Base-by-base conservation (phyloP, 2,888 invertebrate genomes). In the Chrysolina americana region DNA sequence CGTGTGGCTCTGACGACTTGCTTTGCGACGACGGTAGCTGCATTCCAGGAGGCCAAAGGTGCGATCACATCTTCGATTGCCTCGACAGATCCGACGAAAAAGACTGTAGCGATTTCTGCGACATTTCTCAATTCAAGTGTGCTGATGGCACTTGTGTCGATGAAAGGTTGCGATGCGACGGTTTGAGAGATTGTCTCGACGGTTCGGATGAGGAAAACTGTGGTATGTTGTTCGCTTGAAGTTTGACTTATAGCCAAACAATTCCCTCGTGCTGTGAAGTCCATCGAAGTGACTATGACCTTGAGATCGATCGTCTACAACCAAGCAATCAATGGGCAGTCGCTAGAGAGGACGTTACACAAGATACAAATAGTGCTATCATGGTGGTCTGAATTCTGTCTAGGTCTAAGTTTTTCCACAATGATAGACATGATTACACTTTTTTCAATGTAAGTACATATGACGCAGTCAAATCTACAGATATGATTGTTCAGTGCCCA, bases 81-180 rank as follows among this genome's bases (percentile, higher is more conserved):
- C 86, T 87, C 0, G 95, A 95, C 84, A 91, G 91, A 36, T 92
- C 92, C 56, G 95, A 96, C 86, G 96, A 96, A 89, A 85, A 91
- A 70, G 93, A 93, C 80, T 95, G 83, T 71, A 68, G 75, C 10
- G 76, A 73, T 47, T 73, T 74, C 19, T 83, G 83, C 65, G 71
- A 65, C n/a, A 15, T 69, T 9, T 73, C 76, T 13, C 53, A 81
- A 68, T 87, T 86, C 74, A 80, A 80, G 83, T 89, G 88, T 78
- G 83, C 81, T 10, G 80, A 79, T 65, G 86, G 85, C 53, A 77
- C 75, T 23, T 95, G 95, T 83, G 88, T 91, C 77, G 83, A 87
- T 36, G 80, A 78, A 28, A 82, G 82, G 41, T 86, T 86, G 59
- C 86, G 86, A 62, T 92, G 91, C 82, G 88, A 92, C 81, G 81